Evolutionary conservation across 2,113 vertebrate genomes (phyloP).

Genomic region (Nettapus auritus): DNA sequence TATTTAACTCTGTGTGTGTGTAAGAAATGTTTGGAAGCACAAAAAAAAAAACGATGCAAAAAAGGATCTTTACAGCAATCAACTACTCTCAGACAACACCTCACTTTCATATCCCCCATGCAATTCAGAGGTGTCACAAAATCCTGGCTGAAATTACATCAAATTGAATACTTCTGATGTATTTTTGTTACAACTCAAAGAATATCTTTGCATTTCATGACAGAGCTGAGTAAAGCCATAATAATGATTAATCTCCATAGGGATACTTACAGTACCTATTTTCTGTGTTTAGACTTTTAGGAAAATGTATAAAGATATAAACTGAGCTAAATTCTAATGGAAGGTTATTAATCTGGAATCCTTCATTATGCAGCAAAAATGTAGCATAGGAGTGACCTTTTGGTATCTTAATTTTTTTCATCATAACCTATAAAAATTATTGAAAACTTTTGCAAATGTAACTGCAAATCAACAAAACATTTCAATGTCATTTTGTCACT

Average conservation of each 20-base stretch:
- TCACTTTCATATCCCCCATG: neutral
- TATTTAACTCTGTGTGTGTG: neutral
- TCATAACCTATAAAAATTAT: neutral
- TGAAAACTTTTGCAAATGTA: neutral
- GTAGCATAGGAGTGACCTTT: neutral
- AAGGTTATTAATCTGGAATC: neutral
- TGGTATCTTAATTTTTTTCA: neutral
- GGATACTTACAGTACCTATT: neutral
- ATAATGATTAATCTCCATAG: slow-evolving; percentile 39
- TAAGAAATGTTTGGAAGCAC: neutral
- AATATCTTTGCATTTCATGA: slow-evolving; percentile 19
- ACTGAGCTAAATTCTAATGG: neutral
- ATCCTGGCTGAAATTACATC: neutral
- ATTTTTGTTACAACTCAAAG: neutral
- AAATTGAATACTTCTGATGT: slow-evolving; percentile 1
- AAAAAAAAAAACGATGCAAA: neutral
- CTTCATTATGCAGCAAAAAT: neutral
- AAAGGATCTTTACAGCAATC: slow-evolving; percentile 4
- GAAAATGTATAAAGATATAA: neutral
- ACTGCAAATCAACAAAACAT: neutral
- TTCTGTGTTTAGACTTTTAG: neutral
- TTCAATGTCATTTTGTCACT: neutral
- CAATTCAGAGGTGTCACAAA: neutral
- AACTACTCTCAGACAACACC: neutral
- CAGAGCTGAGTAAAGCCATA: slow-evolving; percentile 17